Evolutionary conservation across 2,888 invertebrate genomes (phyloP).

Genomic region (Creontiades dilutus): DNA sequence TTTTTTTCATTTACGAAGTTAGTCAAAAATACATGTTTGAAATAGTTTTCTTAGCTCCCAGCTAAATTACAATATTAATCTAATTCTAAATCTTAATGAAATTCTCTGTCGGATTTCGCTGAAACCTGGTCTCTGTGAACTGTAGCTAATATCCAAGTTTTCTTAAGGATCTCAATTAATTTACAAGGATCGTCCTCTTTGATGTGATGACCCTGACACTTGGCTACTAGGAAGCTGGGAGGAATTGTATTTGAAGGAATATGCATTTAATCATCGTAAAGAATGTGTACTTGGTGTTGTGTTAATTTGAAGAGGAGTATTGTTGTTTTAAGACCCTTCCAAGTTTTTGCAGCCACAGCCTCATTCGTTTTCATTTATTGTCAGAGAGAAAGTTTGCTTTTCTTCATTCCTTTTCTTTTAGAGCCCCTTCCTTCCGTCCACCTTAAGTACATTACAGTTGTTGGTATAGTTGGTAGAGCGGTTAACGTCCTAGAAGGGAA

Average conservation of each 20-base stretch:
- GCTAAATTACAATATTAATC: too few species aligned
- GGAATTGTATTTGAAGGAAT: background rate
- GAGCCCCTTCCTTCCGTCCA: background rate
- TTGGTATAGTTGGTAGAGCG: background rate
- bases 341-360: background rate
- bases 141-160: too few species aligned
- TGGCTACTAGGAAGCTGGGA: too few species aligned
- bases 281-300: background rate
- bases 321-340: conserved; percentile 3
- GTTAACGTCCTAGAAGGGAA: background rate
- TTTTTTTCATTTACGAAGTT: too few species aligned
- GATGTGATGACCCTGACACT: too few species aligned
- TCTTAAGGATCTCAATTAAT: too few species aligned
- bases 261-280: background rate
- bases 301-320: background rate
- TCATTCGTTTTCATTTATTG: conserved; percentile 46
- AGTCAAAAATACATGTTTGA: too few species aligned
- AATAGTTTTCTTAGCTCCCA: too few species aligned
- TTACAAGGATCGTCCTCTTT: too few species aligned
- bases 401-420: conserved; percentile 19
- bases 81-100: too few species aligned
- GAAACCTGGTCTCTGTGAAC: too few species aligned
- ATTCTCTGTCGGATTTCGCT: too few species aligned
- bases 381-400: conserved; percentile 34
- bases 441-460: conserved; percentile 31